Percentiles rank a stretch among this genome's conserved stretches.
Conservation (phyloP, 2,797 vertebrate species). For the Podarcis lilfordi region DNA sequence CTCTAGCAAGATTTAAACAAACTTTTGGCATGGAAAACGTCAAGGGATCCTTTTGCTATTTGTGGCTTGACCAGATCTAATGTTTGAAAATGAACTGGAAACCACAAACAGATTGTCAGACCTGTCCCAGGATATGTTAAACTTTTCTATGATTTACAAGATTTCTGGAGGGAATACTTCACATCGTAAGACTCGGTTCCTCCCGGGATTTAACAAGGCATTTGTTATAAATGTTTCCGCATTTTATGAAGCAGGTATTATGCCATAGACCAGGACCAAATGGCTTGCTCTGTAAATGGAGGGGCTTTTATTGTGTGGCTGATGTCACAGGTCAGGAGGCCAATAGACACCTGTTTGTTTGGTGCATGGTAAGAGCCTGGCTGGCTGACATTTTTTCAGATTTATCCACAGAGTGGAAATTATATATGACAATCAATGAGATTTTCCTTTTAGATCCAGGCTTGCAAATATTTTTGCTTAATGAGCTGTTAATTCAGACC, state of each 20-base stretch:
- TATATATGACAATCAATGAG: constrained; percentile 63
- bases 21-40: constrained; percentile 22
- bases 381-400: constrained; percentile 65
- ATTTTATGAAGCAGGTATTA: constrained; percentile 60
- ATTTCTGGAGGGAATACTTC: constrained; percentile 65
- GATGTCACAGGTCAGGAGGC: constrained; percentile 65
- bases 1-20: constrained; percentile 26
- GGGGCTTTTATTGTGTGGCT: constrained; percentile 56
- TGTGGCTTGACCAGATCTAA: constrained; percentile 61
- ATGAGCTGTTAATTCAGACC: constrained; percentile 74
- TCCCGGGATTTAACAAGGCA: constrained; percentile 60
- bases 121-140: constrained; percentile 67
- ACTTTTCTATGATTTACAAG: constrained; percentile 69
- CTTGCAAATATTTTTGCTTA: constrained; percentile 68
- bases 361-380: constrained; percentile 24
- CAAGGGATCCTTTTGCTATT: constrained; percentile 50
- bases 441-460: constrained; percentile 61
- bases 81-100: constrained; percentile 59
- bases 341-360: constrained; percentile 70
- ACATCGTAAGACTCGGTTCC: constrained; percentile 54
- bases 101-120: constrained; percentile 73
- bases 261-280: constrained; percentile 50
- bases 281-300: constrained; percentile 46
- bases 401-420: constrained; percentile 69
- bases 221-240: constrained; percentile 62